Evolutionary conservation across 1,140 invertebrate species (phyloP).

Genomic region (Atta colombica): DNA sequence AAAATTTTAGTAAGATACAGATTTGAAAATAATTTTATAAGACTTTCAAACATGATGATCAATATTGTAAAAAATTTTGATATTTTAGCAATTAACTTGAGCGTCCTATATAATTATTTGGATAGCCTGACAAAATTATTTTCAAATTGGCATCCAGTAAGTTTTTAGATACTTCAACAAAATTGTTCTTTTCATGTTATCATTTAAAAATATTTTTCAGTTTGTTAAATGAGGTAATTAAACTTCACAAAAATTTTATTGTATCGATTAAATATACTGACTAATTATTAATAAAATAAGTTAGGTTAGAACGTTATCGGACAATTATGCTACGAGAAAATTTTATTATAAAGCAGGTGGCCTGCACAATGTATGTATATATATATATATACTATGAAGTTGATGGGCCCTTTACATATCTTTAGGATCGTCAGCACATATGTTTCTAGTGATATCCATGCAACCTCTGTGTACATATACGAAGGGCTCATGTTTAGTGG

Average conservation of each 20-base stretch:
- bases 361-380: slow-evolving; percentile 49
- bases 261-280: not conserved
- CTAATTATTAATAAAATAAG: not conserved
- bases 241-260: not conserved
- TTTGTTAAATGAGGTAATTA: not conserved
- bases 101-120: too few species aligned
- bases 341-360: slow-evolving; percentile 77
- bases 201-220: not conserved
- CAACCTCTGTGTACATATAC: slow-evolving; percentile 72
- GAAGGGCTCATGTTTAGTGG: slow-evolving; percentile 66
- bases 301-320: not conserved
- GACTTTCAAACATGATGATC: too few species aligned
- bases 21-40: too few species aligned
- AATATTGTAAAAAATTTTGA: too few species aligned
- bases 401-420: slow-evolving; percentile 76
- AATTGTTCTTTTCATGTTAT: not conserved
- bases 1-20: too few species aligned
- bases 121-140: too few species aligned
- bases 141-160: too few species aligned
- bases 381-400: slow-evolving; percentile 71
- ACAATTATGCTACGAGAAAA: slow-evolving; percentile 20
- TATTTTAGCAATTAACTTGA: too few species aligned
- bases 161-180: too few species aligned
- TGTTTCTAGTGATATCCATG: slow-evolving; percentile 79
- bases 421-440: slow-evolving; percentile 77